These are phyloP conservation scores for Rhimphoctona megacephalus DNA, from an alignment of 2,888 invertebrate genomes.

Conservation along the genomic window DNA sequence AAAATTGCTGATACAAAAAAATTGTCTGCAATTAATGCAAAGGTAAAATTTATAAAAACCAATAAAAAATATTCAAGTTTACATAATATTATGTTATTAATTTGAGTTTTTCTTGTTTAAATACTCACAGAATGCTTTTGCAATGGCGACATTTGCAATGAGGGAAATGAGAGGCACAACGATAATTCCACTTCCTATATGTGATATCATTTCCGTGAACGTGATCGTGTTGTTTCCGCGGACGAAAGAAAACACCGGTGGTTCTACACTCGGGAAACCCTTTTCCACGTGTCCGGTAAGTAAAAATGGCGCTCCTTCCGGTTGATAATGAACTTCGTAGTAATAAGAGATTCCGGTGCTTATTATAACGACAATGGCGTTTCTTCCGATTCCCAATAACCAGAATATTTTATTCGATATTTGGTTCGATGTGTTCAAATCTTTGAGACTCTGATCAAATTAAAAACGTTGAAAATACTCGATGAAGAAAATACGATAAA, in stretches of 20 bases:
- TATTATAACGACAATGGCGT: conserved; percentile 89
- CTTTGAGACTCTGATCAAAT: conserved; percentile 87
- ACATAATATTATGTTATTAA: neutral
- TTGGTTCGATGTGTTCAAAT: conserved; percentile 83
- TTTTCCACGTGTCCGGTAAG: conserved; percentile 88
- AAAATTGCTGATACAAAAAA: neutral
- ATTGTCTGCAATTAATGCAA: neutral
- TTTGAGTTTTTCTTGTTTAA: neutral
- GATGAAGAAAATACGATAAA: neutral
- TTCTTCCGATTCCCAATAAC: conserved; percentile 89
- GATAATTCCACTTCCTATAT: conserved; percentile 89
- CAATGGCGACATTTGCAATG: conserved; percentile 92
- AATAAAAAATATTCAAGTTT: neutral
- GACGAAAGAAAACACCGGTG: conserved; percentile 86
- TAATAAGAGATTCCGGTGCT: conserved; percentile 87
- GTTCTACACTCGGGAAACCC: conserved; percentile 87
- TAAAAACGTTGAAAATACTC: no score
- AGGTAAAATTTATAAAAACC: neutral
- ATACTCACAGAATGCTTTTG: conserved; percentile 92
- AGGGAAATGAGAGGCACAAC: conserved; percentile 91
- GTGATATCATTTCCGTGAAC: conserved; percentile 87
- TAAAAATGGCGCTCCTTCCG: conserved; percentile 85
- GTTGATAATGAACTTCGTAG: conserved; percentile 85
- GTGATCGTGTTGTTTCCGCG: conserved; percentile 86
- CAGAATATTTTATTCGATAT: conserved; percentile 86